Evolutionary conservation across 2,888 invertebrate species (phyloP), one percentile per base, ranked within the genome.

Genomic region (Epistrophe grossulariae): DNA sequence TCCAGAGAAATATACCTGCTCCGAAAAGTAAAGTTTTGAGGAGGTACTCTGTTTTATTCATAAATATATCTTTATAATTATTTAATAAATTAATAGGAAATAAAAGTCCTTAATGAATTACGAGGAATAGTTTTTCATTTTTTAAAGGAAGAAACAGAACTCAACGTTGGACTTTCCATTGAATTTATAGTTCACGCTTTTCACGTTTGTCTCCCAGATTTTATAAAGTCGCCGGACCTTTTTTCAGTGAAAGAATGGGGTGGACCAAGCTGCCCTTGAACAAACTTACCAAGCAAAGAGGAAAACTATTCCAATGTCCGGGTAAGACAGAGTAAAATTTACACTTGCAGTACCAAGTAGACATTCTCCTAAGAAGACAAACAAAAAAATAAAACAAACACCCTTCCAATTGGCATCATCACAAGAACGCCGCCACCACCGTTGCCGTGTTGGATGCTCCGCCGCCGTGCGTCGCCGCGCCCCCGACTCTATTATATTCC

Each of bases 361-460:
- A 85, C 79, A 83, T 76, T 83, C 83, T 83, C 78, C 79, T 77
- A 11, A 48, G 10, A 45, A 66, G 10, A 17, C 35, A 50, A 35
- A 73, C 28, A 48, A 10, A 45, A n/a, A 45, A 15, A 45, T 8
- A 60, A 59, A 38, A 80, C 24, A 55, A 50, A 45, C 66, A 52
- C 82, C 81, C 76, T 79, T 79, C 64, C 87, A 83, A 83, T 76
- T 76, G 83, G 76, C 79, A 78, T 82, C 82, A 62, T 79, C 81
- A 81, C 70, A 85, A 85, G 82, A 85, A 82, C 28, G 78, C 82
- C 82, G 84, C 59, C 59, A 17, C 19, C 15, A 24, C 8, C 15
- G 4, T 55, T 15, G 55, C 19, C 15, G 7, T 40, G 24, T 15
- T 6, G 2, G 1, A 17, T 35, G 57, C n/a, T 2, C 35, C 38